Percentiles rank a stretch among this genome's conserved stretches.
Conservation (phyloP, 2,113 vertebrate species). For the Centrocercus urophasianus region DNA sequence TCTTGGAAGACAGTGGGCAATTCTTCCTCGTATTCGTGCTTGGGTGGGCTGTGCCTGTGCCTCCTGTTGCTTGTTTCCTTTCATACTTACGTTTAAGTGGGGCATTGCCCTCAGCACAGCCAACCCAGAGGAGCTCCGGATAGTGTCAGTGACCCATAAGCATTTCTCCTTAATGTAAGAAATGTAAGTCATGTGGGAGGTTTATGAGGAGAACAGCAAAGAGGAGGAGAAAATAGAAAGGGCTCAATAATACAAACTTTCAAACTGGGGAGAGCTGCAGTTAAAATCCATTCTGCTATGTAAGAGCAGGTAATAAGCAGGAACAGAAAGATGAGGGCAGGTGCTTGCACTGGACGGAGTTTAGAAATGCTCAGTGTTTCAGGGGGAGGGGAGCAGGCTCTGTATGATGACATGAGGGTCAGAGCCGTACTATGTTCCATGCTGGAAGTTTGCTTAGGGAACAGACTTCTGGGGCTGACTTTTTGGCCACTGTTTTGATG, state of each 20-base stretch:
- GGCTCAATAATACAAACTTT: not conserved
- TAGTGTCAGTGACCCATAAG: not conserved
- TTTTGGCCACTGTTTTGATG: not conserved
- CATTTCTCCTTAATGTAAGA: not conserved
- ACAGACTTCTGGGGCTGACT: not conserved
- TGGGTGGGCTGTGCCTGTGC: not conserved
- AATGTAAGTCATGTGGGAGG: not conserved
- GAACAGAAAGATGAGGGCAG: not conserved
- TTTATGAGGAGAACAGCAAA: not conserved
- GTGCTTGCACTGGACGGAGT: not conserved
- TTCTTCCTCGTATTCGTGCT: not conserved
- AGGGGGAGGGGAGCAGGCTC: not conserved
- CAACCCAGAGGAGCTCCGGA: not conserved
- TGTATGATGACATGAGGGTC: not conserved
- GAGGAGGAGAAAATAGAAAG: not conserved
- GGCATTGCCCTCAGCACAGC: not conserved
- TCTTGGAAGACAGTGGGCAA: not conserved
- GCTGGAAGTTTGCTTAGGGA: not conserved
- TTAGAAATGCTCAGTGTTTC: not conserved
- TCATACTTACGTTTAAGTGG: too few relatives aligned
- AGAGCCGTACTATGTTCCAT: not conserved
- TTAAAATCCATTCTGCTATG: not conserved
- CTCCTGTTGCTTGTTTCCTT: not conserved
- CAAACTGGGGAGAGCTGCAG: too few relatives aligned
- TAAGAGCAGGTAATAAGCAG: not conserved